phyloP scores from a whole-genome alignment of 2,888 invertebrate genomes.

The Xestia ashworthii region DNA sequence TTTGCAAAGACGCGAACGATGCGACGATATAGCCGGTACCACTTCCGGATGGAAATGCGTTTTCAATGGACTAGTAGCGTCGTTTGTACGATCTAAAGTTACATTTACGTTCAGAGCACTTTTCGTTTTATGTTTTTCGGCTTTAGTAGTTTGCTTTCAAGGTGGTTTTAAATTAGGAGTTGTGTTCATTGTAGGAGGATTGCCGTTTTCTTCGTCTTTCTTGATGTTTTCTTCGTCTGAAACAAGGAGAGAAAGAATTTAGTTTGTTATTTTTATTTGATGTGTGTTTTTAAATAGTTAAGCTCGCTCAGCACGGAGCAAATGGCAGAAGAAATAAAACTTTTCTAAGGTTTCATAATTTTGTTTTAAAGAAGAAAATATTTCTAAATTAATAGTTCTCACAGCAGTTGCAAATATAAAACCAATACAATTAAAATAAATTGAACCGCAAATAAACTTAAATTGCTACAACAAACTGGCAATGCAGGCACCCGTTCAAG shows the following conservation, averaged over 20 bases:
- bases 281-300: neutral
- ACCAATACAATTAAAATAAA: constrained; percentile 47
- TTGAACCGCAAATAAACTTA: constrained; percentile 40
- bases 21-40: constrained; percentile 78
- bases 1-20: constrained; percentile 79
- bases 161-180: constrained; percentile 48
- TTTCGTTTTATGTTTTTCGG: constrained; percentile 62
- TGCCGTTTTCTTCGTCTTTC: neutral
- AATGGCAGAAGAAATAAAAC: neutral
- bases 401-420: constrained; percentile 5
- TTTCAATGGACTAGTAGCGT: constrained; percentile 72
- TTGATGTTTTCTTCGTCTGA: constrained; percentile 32
- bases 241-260: constrained; percentile 28
- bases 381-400: neutral
- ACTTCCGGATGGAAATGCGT: constrained; percentile 83
- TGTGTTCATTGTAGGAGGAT: constrained; percentile 24
- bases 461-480: constrained; percentile 28
- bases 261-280: neutral
- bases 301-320: neutral
- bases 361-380: neutral
- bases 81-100: constrained; percentile 68
- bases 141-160: constrained; percentile 43
- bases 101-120: constrained; percentile 62
- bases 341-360: neutral
- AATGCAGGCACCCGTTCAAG: constrained; percentile 46